Evolutionary conservation across 2,888 invertebrate genomes (phyloP), one percentile per base, ranked within the genome.

Genomic region (Galeopsomyia nigrocyanea): DNA sequence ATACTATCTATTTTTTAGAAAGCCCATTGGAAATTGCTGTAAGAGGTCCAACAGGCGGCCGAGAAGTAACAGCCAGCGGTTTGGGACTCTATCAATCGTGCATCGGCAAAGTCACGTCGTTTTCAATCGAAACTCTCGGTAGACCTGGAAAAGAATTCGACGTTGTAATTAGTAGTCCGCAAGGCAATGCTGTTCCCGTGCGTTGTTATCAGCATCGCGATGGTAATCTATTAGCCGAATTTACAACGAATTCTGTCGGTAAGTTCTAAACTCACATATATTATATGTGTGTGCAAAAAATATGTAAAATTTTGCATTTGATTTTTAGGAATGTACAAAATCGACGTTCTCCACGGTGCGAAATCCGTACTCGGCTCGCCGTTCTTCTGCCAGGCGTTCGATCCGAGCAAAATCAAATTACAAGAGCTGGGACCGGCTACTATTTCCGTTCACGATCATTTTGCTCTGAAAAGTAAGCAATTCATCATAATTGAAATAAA

Each of bases 191-290:
- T 0, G 89, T 97, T 55, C 95, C 96, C 0, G 96, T 98, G 21
- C 80, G 97, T 71, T 98, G 99, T 83, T 97, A 97, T 86, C 97
- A 97, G 84, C 98, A 98, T 75, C 95, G 98, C 82, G 97, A 98
- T 75, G 98, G 98, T 1, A 93, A 97, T 82, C 89, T 98, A 69
- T 93, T 97, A 84, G 98, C 98, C 0, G 99, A 99, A 87, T 99
- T 95, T 87, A 94, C 93, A 17, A 92, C 95, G 46, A 92, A 92
- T 72, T 93, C 93, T 81, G 91, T 94, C 26, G 88, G 93, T 93
- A 79, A 86, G 55, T 74, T 58, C 56, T 56, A 39, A 39, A 7
- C 10, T 7, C 13, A 7, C 31, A 49, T n/a, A n/a, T n/a, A 53
- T 49, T 17, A 55, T 10, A 58, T 22, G n/a, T 7, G 21, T 16